Evolutionary conservation across 2,888 invertebrate species (phyloP), one percentile per base, ranked within the genome.

Genomic region (Furcula furcula): DNA sequence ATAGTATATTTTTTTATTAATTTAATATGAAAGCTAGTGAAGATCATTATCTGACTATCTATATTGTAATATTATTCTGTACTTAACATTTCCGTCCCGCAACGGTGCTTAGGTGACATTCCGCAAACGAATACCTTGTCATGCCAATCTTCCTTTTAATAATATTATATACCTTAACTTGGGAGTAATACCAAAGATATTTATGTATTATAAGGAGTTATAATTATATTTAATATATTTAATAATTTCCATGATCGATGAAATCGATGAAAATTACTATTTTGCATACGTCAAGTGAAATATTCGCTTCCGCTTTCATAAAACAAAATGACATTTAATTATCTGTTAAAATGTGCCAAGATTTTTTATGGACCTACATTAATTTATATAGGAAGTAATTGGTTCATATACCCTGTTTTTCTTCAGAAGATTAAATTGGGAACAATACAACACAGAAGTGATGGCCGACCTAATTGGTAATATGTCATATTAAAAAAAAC

Each of bases 61-160:
- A n/a, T n/a, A n/a, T n/a, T n/a, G n/a, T n/a, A 11, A 14, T 26
- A 32, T 19, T 12, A 26, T 22, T 27, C 19, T 16, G 32, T 37
- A 37, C 51, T 60, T 63, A 63, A 48, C 31, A 34, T 33, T 34
- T 59, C 55, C 55, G 50, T 55, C 47, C 51, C 36, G 7, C 22
- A 39, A 32, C 18, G 25, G n/a, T n/a, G n/a, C 33, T 35, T 28
- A 29, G 31, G 12, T 23, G 40, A 40, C 54, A 53, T 55, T 53
- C 50, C 52, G 35, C 36, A 11, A 18, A 7, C 14, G 7, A 21
- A 21, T 7, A 14, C 11, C 9, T 4, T 14, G 28, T 28, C 28
- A 18, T 11, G 18, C 10, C 11, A n/a, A 11, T 28, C 18, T 28
- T 28, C 18, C 28, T 3, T 28, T 28, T 28, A 10, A 2, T 18